Conservation (phyloP, 2,113 vertebrate genomes). For the Chamaea fasciata region DNA sequence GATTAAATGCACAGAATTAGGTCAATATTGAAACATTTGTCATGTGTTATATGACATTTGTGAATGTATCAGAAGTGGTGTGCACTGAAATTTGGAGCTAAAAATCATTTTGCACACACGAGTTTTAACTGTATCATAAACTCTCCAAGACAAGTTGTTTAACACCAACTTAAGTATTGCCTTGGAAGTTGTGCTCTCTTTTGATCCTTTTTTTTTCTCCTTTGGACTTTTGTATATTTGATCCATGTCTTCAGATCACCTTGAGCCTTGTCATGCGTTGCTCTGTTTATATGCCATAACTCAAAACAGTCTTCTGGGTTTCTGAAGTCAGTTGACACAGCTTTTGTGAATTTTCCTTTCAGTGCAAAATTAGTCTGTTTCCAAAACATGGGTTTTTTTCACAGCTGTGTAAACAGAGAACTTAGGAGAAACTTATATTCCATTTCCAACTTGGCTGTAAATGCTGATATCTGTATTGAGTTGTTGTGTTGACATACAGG, state of each 20-base stretch:
- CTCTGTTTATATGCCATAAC: background rate
- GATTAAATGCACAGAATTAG: background rate
- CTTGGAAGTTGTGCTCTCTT: background rate
- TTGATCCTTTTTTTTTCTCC: background rate
- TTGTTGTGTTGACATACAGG: background rate
- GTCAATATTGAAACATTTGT: background rate
- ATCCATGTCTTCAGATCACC: background rate
- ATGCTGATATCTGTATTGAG: background rate
- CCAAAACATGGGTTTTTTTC: background rate
- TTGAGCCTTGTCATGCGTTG: background rate
- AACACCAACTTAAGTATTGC: background rate
- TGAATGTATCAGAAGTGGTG: rapidly evolving
- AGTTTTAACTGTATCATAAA: background rate
- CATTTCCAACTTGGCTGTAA: background rate
- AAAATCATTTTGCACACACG: background rate
- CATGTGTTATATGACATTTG: background rate
- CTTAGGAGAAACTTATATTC: background rate
- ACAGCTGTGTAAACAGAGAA: background rate
- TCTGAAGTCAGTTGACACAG: background rate
- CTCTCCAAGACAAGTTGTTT: background rate
- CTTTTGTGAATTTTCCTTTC: background rate
- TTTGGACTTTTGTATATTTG: background rate
- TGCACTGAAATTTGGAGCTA: background rate
- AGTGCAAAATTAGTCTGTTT: background rate
- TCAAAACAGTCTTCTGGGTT: background rate